Base-by-base conservation (phyloP, 1,140 invertebrate genomes). In the Triops longicaudatus region DNA sequence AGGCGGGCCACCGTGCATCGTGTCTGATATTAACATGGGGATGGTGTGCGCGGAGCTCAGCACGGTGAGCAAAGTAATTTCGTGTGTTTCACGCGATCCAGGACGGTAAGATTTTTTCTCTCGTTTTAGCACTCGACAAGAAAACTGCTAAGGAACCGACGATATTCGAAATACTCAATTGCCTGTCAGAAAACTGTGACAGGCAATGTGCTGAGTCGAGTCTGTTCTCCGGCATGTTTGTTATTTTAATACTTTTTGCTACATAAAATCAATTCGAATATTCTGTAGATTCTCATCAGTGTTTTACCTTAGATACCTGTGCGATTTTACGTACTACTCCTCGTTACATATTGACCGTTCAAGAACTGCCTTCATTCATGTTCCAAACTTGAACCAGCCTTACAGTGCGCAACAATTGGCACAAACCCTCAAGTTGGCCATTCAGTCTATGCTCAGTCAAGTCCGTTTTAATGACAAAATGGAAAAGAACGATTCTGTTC, bases 241-340 rank as follows among this genome's bases (percentile, higher is more conserved):
- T n/a, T n/a, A n/a, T n/a, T n/a, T n/a, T n/a, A n/a, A n/a, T n/a
- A n/a, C n/a, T n/a, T n/a, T n/a, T n/a, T n/a, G n/a, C n/a, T n/a
- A n/a, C n/a, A n/a, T n/a, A n/a, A n/a, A n/a, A n/a, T n/a, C n/a
- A n/a, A n/a, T n/a, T n/a, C n/a, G n/a, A n/a, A n/a, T n/a, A n/a
- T n/a, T 37, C 31, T 37, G 7, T 4, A 37, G 2, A 37, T 4
- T 37, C 31, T 37, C 7, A 37, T 37, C 31, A 2, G 2, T 37
- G 2, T 37, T 63, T 63, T 63, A 63, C 17, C 1, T 63, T 63
- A 63, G 50, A 78, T 88, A 86, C 79, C 81, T 88, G 10, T 88
- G 87, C 81, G 86, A 87, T 78, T 88, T 85, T 80, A 86, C 84
- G 42, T 88, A 84, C 81, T 88, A 84, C 81, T 80, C 82, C 41